Base-by-base conservation (phyloP, 1,140 invertebrate species). In the Papilio machaon region DNA sequence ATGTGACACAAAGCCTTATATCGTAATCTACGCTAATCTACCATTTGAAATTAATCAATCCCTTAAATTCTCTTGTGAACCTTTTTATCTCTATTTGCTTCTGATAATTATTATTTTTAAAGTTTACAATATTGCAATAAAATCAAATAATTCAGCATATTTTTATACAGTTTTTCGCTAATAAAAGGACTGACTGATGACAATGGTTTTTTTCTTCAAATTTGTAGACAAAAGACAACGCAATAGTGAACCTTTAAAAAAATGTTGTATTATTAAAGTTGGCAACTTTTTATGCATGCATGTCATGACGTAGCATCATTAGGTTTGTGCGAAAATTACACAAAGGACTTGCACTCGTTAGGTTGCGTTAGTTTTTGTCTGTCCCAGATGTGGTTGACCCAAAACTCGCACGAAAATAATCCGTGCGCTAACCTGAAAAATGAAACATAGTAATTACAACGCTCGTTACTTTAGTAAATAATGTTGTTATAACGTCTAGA, bases 301-400 rank as follows among this genome's bases (percentile, higher is more conserved):
- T 13, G 23, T 30, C 64, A 15, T 70, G 64, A 38, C 64, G 30
- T 70, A 70, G 64, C 64, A 38, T 70, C 64, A 70, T 70, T 70
- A 70, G 64, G 64, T 70, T 70, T 15, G 64, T 70, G 64, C 54
- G 13, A 70, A 70, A 70, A 35, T 70, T 70, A 70, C 64, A 70
- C 64, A 70, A 35, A 70, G 30, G 30, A 38, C 23, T 6, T 30
- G 6, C 17, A 58, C 64, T 70, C 64, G 64, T 70, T 70, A 70
- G 64, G 64, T 35, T 64, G 13, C 30, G 13, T 70, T 70, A 70
- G 30, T 70, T 70, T 70, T 70, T 70, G 64, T 70, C 64, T 38
- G 30, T 30, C 11, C 64, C 64, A 30, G 64, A 70, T 70, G 64
- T 35, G 64, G 64, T 70, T 70, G 64, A 70, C 64, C 64, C 64